Conservation (phyloP, 2,888 invertebrate genomes). For the Leptinotarsa rubiginosa region DNA sequence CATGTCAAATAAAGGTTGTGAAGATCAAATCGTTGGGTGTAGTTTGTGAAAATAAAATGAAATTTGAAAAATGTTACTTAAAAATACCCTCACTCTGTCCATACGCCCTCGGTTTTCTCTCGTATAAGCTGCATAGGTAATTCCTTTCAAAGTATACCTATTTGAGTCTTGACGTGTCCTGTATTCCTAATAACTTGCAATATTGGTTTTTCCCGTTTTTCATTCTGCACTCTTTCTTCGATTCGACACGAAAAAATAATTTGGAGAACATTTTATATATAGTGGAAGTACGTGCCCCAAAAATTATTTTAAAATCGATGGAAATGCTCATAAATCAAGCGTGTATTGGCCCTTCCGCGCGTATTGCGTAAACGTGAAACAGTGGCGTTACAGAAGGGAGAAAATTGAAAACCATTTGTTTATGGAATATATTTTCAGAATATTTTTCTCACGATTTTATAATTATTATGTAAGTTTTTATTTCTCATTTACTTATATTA, state of each 20-base stretch:
- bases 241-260: slow-evolving; percentile 30
- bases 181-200: slow-evolving; percentile 21
- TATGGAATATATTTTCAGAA: not conserved
- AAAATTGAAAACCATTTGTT: not conserved
- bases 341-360: slow-evolving; percentile 39
- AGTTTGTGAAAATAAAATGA: not conserved
- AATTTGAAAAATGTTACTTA: not conserved
- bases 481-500: no score
- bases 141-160: slow-evolving; percentile 27
- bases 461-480: no score
- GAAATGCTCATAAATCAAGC: slow-evolving; percentile 44
- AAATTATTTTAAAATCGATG: slow-evolving; percentile 49
- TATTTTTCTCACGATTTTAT: not conserved
- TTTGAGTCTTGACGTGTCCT: slow-evolving; percentile 28
- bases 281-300: slow-evolving; percentile 45
- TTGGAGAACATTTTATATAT: slow-evolving; percentile 40
- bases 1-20: no score
- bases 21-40: no score
- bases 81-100: not conserved
- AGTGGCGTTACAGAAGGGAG: not conserved
- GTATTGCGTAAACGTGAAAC: slow-evolving; percentile 37
- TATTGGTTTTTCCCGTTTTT: slow-evolving; percentile 26
- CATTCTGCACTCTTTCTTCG: slow-evolving; percentile 12
- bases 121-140: slow-evolving; percentile 24
- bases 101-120: slow-evolving; percentile 9